A percentile compares a stretch with the other conserved stretches of the same genome.
These are phyloP conservation scores for Drosophila athabasca DNA, from an alignment of 1,140 invertebrate species.

Conservation along the genomic window DNA sequence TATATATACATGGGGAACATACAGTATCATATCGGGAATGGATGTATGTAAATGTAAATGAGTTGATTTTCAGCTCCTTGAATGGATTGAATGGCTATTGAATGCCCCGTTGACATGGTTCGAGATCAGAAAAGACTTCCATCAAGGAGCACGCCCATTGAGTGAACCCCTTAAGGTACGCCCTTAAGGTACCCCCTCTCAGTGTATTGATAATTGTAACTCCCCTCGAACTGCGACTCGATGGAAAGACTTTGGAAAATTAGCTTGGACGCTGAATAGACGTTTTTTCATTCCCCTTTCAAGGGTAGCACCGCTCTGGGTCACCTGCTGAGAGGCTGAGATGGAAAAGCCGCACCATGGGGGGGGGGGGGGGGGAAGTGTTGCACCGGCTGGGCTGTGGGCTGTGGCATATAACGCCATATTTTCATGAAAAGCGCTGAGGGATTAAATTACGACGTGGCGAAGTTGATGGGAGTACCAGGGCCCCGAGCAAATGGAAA, in stretches of 20 bases:
- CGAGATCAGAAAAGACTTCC: slow-evolving; percentile 15
- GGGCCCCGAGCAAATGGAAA: slow-evolving; percentile 37
- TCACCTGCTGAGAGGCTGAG: no score
- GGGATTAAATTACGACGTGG: slow-evolving; percentile 64
- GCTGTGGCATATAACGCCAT: no score
- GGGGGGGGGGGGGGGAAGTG: no score
- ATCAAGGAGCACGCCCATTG: slow-evolving; percentile 21
- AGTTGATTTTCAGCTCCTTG: not conserved
- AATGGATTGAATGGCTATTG: not conserved
- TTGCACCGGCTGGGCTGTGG: no score
- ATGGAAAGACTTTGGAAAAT: slow-evolving; percentile 14
- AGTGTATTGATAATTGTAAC: slow-evolving; percentile 13
- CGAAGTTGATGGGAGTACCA: slow-evolving; percentile 24
- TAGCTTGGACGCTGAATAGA: no score
- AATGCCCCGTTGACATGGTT: slow-evolving; percentile 10
- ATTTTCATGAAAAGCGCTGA: slow-evolving; percentile 29
- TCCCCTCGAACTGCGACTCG: not conserved
- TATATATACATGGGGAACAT: no score
- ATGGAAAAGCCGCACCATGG: no score
- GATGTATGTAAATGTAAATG: not conserved
- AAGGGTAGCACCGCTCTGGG: no score
- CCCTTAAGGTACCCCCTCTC: no score
- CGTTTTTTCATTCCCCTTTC: no score
- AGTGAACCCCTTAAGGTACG: not conserved
- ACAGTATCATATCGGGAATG: no score